Evolutionary conservation across 1,140 invertebrate genomes (phyloP).

Genomic region (Diorhabda elongata): DNA sequence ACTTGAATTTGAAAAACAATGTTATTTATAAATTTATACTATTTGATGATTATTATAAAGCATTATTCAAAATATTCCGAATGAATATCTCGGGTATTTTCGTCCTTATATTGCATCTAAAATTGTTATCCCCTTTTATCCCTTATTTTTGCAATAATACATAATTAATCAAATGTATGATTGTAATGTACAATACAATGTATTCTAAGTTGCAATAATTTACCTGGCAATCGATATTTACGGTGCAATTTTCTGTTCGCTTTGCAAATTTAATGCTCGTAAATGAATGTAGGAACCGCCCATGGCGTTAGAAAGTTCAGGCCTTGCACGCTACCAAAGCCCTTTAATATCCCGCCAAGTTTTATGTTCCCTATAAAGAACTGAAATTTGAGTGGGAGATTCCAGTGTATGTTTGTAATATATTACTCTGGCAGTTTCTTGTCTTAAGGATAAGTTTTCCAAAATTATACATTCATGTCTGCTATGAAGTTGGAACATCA

Average conservation of each 20-base stretch:
- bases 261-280: background rate
- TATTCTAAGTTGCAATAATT: no score
- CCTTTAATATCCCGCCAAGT: conserved; percentile 12
- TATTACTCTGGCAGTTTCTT: conserved; percentile 16
- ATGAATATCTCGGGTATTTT: no score
- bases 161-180: no score
- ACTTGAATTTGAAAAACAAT: no score
- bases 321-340: conserved; percentile 5
- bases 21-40: no score
- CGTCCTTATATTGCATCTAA: no score
- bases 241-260: background rate
- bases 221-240: background rate
- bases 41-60: no score
- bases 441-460: conserved; percentile 11
- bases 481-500: conserved; percentile 20
- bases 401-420: conserved; percentile 19
- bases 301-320: background rate
- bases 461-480: conserved; percentile 19
- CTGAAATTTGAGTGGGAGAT: conserved; percentile 15
- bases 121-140: no score
- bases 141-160: no score
- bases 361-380: conserved; percentile 19
- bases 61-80: no score
- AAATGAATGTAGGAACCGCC: background rate
- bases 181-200: no score